A percentile compares a stretch with the other conserved stretches of the same genome.
phyloP scores from a whole-genome alignment of 53 echinoderm and acorn worm genomes.

The Antedon mediterranea region DNA sequence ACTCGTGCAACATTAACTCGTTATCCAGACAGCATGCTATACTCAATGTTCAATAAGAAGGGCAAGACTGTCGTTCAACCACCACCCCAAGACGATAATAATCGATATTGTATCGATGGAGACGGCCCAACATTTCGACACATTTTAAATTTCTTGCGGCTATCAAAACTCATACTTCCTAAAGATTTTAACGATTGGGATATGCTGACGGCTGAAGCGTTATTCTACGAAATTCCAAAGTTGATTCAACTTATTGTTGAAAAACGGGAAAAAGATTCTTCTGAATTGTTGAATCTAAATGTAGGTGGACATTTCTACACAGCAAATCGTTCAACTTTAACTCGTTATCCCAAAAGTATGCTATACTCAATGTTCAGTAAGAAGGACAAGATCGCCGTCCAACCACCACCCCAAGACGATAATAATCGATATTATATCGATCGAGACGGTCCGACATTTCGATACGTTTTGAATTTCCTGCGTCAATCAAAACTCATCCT shows the following conservation, averaged over 20 bases:
- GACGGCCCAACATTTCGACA: no score
- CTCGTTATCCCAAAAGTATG: conserved; percentile 13
- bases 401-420: neutral
- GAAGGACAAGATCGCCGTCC: no score
- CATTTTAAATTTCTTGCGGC: no score
- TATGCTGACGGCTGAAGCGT: no score
- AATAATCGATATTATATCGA: conserved; percentile 6
- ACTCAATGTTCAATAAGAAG: no score
- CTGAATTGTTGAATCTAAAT: conserved; percentile 10
- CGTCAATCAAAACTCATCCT: conserved; percentile 5
- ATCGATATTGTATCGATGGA: conserved; percentile 3
- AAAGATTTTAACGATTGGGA: conserved; percentile 13
- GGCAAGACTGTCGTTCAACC: neutral
- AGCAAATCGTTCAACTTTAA: conserved; percentile 9
- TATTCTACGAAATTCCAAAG: no score
- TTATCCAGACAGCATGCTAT: no score
- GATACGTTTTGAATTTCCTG: conserved; percentile 15
- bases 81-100: neutral
- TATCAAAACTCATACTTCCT: conserved; percentile 2
- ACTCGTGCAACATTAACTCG: no score
- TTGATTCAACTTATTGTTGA: no score
- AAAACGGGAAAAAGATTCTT: no score
- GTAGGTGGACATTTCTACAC: conserved; percentile 22
- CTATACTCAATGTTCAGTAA: conserved; percentile 11
- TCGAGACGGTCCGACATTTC: conserved; percentile 13